A percentile compares a stretch with the other conserved stretches of the same genome.
These are phyloP conservation scores for Enteromius trimaculatus DNA, from an alignment of 2,797 vertebrate genomes.

Conservation along the genomic window DNA sequence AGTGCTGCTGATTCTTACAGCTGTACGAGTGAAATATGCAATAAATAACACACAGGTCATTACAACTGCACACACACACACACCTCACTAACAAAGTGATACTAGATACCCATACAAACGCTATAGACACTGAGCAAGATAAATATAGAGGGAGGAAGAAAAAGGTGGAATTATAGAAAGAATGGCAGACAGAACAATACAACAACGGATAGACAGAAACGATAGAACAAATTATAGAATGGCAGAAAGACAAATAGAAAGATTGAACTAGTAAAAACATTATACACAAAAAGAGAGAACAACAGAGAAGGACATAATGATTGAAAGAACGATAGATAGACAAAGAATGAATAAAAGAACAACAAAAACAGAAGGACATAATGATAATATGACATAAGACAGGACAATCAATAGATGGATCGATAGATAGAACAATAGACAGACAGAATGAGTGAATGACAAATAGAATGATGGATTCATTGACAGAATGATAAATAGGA, in stretches of 20 bases:
- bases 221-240: background rate
- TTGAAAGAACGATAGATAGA: background rate
- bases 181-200: background rate
- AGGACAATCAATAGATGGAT: too few species aligned
- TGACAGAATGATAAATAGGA: too few species aligned
- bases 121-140: conserved; percentile 5
- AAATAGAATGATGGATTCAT: background rate
- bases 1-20: conserved; percentile 64
- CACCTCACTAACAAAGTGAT: background rate
- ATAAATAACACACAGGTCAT: conserved; percentile 52
- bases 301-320: background rate
- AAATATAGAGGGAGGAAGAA: conserved; percentile 14
- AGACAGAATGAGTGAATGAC: background rate
- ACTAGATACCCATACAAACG: conserved; percentile 13
- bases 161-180: background rate
- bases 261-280: background rate
- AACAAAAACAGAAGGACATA: background rate
- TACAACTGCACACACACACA: conserved; percentile 28
- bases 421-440: background rate
- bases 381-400: background rate
- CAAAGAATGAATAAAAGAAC: too few species aligned
- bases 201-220: background rate
- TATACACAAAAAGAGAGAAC: background rate
- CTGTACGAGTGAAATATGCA: conserved; percentile 41
- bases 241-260: background rate